phyloP scores from a whole-genome alignment of 2,888 invertebrate genomes.

The Uropetala carovei region DNA sequence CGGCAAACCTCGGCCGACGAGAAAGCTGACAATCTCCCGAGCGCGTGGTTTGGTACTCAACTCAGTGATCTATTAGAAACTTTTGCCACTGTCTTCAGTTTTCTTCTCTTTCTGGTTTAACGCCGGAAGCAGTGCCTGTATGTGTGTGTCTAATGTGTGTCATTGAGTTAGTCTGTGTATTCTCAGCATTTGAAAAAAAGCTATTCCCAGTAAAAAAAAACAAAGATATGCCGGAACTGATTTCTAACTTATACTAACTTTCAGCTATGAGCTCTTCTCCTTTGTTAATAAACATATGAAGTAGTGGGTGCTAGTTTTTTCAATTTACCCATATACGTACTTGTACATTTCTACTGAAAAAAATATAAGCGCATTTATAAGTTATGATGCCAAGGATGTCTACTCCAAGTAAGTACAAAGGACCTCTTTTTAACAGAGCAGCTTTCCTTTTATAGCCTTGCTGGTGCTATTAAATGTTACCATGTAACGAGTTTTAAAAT shows the following conservation, averaged over 20 bases:
- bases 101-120: constrained; percentile 40
- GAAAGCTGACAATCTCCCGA: constrained; percentile 14
- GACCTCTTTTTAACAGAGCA: constrained; percentile 33
- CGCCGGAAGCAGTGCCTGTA: constrained; percentile 53
- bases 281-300: constrained; percentile 63
- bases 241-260: constrained; percentile 59
- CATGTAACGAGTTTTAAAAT: not conserved
- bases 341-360: constrained; percentile 50
- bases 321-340: constrained; percentile 32
- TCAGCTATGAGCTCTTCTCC: constrained; percentile 62
- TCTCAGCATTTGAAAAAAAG: constrained; percentile 45
- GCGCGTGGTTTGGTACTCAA: constrained; percentile 46
- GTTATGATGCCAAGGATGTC: constrained; percentile 14
- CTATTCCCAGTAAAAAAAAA: constrained; percentile 41
- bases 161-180: constrained; percentile 59
- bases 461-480: constrained; percentile 51
- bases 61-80: constrained; percentile 57
- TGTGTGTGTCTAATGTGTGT: constrained; percentile 53
- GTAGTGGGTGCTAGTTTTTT: constrained; percentile 60
- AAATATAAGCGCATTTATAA: not conserved
- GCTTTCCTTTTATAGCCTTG: constrained; percentile 39
- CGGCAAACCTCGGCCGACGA: constrained; percentile 37
- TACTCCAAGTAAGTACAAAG: constrained; percentile 50
- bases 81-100: constrained; percentile 62
- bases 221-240: constrained; percentile 56